Evolutionary conservation across 2,797 vertebrate genomes (phyloP), one percentile per base, ranked within the genome.

Genomic region (Zonotrichia albicollis): DNA sequence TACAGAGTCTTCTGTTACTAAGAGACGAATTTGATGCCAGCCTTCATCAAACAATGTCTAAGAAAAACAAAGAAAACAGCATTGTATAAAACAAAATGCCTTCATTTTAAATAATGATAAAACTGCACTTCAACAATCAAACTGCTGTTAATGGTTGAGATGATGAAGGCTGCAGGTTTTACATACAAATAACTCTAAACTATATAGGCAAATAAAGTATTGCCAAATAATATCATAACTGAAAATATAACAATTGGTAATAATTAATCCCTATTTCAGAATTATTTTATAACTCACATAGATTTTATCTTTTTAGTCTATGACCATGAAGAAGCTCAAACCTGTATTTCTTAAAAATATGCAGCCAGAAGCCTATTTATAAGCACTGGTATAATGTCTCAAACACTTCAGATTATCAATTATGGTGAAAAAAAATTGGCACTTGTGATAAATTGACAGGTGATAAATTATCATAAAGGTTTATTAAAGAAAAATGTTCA

Each of bases 21-120:
- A 97, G 89, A 99, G 98, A 38, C 99, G 98, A 77, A 99, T 97
- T 81, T 99, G 99, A 97, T 99, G 99, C 99, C 99, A 99, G 75
- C 95, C 97, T 98, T 99, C 99, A 98, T 99, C 99, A 98, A 99
- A 99, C 64, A 99, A 96, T 43, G 91, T 98, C 97, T 98, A 95
- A 75, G 84, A 73, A 76, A 87, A 96, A 42, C 14, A 61, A 96
- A 86, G 40, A 90, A 82, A 87, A 83, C 3, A 72, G 36, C 79
- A 45, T 25, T 42, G 20, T 58, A 92, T 82, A 61, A 86, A 81
- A 73, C 8, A 88, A 84, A 67, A 61, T 15, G 8, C 51, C 60
- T 77, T 68, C 29, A 36, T 58, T 77, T 71, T 71, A 84, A 87
- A 11, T 38, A 70, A 48, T 1, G 10, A 46, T n/a, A 86, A 71